Evolutionary conservation across 1,140 invertebrate genomes (phyloP), one percentile per base, ranked within the genome.

Genomic region (Sminthurides bifidus): DNA sequence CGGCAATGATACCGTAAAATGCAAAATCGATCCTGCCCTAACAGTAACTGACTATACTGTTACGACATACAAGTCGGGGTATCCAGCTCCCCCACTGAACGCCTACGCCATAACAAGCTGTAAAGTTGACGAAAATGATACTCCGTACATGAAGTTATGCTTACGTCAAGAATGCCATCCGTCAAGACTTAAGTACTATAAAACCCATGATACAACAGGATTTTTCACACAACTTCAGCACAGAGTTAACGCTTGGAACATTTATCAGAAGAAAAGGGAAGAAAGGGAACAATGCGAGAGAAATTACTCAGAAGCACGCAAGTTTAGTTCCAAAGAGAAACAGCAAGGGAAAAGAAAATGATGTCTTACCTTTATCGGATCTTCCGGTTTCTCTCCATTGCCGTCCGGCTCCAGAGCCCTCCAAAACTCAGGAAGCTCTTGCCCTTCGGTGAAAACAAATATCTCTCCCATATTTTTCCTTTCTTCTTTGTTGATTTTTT

Each of bases 401-500:
- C 72, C 70, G 52, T 80, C 72, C 14, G 27, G 41, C 12, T 79
- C 80, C 21, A 93, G 71, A 26, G 74, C 70, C 37, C 75, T 73
- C 84, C 91, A 93, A 73, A 98, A 98, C 23, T 87, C 85, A 27
- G 74, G 70, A 1, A 81, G 80, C 69, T 98, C 93, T 40, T 81
- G 77, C 2, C 81, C 83, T 72, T 92, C 86, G 27, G 76, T 75
- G 68, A 94, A 83, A 0, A 87, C 83, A 33, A 87, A 74, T 43
- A 98, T 87, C 66, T 96, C 91, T 1, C 91, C 83, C 69, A 86
- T 85, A 66, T 92, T 92, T 70, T 98, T 98, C 19, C 94, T 74
- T 73, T 99, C 96, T 70, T 95, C 92, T 74, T 98, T 98, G 70
- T 97, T 98, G 33, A 99, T 92, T 72, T 98, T 98, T 70, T 98